Percentiles rank a stretch among this genome's conserved stretches.
Evolutionary conservation across 2,797 vertebrate genomes (phyloP).

Genomic region (Leontopithecus rosalia): DNA sequence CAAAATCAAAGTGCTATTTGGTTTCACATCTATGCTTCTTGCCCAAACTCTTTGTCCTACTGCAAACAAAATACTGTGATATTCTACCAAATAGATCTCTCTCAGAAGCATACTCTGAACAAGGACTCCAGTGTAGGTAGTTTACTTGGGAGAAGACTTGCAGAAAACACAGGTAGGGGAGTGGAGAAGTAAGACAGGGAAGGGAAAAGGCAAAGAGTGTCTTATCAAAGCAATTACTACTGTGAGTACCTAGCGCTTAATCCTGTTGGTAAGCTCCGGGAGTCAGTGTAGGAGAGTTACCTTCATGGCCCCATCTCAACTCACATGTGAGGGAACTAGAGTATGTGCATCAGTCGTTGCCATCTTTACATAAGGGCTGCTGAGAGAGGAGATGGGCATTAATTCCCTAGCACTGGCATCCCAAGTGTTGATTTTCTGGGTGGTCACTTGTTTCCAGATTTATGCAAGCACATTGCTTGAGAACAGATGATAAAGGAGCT

Average conservation of each 20-base stretch:
- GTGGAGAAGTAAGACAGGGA: not conserved
- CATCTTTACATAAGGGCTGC: not conserved
- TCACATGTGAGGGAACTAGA: not conserved
- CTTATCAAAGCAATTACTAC: not conserved
- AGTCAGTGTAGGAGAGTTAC: not conserved
- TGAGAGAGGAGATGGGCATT: not conserved
- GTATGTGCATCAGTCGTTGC: not conserved
- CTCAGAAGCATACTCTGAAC: not conserved
- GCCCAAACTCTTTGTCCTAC: not conserved
- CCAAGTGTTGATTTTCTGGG: too few species aligned
- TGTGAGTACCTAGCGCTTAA: not conserved
- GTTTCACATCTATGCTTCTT: slow-evolving; percentile 11
- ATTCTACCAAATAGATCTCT: not conserved
- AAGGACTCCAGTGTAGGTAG: not conserved
- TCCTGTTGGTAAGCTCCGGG: not conserved
- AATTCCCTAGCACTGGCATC: not conserved
- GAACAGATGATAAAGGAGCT: too few species aligned
- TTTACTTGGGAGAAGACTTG: not conserved
- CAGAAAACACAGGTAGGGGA: not conserved
- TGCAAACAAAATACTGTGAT: not conserved
- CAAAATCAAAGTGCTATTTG: not conserved
- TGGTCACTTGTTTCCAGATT: too few species aligned
- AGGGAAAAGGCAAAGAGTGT: not conserved
- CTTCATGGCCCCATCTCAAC: too few species aligned
- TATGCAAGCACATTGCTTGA: too few species aligned